These are phyloP conservation scores for Ostrea edulis DNA, from an alignment of 1,140 invertebrate genomes.

Conservation along the genomic window DNA sequence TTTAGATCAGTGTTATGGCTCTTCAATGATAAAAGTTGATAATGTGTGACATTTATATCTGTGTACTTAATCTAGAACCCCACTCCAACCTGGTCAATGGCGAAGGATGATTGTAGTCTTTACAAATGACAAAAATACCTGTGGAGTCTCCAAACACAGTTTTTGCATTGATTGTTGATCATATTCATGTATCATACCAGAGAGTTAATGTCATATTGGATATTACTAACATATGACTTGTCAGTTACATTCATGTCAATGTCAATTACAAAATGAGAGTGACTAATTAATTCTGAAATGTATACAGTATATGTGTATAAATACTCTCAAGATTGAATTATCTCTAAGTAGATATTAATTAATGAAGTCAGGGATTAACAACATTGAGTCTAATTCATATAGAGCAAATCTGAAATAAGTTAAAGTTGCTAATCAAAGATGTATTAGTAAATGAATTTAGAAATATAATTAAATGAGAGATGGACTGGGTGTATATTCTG, in stretches of 20 bases:
- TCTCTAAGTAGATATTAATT: not conserved
- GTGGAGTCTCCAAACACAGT: not conserved
- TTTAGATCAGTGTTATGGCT: conserved; percentile 36
- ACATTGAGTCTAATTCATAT: not conserved
- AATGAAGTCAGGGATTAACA: not conserved
- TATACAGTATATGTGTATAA: conserved; percentile 4
- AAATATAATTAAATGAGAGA: not conserved
- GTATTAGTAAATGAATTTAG: not conserved
- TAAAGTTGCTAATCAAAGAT: conserved; percentile 10
- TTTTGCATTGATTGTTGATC: conserved; percentile 14
- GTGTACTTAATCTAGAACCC: conserved; percentile 4
- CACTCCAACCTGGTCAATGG: conserved; percentile 3
- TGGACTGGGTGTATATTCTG: not conserved
- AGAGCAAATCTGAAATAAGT: not conserved
- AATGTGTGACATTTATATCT: conserved; percentile 14
- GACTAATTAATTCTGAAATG: conserved; percentile 22
- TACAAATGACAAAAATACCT: conserved; percentile 27
- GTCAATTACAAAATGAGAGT: not conserved
- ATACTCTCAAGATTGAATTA: not conserved
- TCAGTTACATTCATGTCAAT: conserved; percentile 4
- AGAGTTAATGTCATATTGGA: not conserved
- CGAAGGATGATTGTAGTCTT: not conserved
- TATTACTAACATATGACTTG: not conserved
- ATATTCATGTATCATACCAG: conserved; percentile 3
- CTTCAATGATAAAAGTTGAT: conserved; percentile 29